Conservation (phyloP, 2,797 vertebrate genomes). For the Podarcis siculus region DNA sequence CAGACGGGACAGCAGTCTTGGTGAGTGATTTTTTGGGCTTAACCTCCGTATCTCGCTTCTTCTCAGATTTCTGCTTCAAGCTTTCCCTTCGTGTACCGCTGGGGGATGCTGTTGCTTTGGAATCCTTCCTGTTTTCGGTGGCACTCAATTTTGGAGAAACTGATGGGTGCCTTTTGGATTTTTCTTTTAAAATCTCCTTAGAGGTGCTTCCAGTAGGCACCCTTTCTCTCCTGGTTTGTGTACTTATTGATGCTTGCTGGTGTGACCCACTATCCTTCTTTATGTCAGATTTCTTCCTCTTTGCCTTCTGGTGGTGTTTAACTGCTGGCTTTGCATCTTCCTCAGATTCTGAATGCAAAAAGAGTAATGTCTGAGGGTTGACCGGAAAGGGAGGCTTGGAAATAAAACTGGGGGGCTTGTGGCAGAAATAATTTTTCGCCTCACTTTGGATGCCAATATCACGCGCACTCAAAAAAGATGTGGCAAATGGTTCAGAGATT, state of each 20-base stretch:
- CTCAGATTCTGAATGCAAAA: constrained; percentile 43
- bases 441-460: constrained; percentile 44
- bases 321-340: constrained; percentile 41
- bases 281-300: constrained; percentile 52
- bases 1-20: constrained; percentile 42
- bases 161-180: not conserved
- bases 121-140: constrained; percentile 46
- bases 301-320: constrained; percentile 41
- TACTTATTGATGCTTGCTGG: constrained; percentile 23
- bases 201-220: constrained; percentile 13
- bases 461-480: constrained; percentile 28
- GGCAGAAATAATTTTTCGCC: constrained; percentile 34
- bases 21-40: constrained; percentile 48
- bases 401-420: constrained; percentile 8
- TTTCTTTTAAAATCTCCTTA: constrained; percentile 44
- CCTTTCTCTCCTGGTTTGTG: constrained; percentile 43
- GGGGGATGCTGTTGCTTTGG: constrained; percentile 41
- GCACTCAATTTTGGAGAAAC: not conserved
- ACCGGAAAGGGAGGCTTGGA: constrained; percentile 38
- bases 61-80: constrained; percentile 44
- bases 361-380: constrained; percentile 28
- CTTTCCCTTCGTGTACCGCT: constrained; percentile 51
- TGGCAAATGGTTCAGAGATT: constrained; percentile 28
- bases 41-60: constrained; percentile 44
- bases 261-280: not conserved